Conservation (phyloP, 2,888 invertebrate genomes). For the Ganaspis brasiliensis region DNA sequence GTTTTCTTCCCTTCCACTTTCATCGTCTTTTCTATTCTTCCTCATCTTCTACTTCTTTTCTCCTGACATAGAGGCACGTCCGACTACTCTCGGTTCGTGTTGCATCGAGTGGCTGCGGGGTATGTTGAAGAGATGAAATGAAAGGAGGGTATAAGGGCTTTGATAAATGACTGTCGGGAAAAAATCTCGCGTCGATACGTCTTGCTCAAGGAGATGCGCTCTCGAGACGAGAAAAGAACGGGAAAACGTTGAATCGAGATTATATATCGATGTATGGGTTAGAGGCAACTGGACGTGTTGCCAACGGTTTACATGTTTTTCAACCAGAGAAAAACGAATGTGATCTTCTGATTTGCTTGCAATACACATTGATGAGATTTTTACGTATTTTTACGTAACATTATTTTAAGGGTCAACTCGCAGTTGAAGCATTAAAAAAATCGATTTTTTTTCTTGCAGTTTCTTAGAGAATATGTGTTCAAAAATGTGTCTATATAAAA, state of each 20-base stretch:
- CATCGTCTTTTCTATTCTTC: conserved; percentile 52
- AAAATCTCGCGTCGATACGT: conserved; percentile 79
- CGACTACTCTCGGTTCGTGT: conserved; percentile 57
- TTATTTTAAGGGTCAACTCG: too few relatives aligned
- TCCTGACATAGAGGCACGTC: conserved; percentile 53
- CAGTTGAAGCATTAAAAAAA: too few relatives aligned
- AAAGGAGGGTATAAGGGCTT: conserved; percentile 68
- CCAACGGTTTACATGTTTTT: too few relatives aligned
- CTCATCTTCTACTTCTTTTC: conserved; percentile 58
- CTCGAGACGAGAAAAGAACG: conserved; percentile 55
- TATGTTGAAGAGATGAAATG: conserved; percentile 58
- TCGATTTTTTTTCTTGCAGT: too few relatives aligned
- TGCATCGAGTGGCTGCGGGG: conserved; percentile 56
- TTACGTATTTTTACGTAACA: too few relatives aligned
- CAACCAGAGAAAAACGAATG: too few relatives aligned
- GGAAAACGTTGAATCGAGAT: conserved; percentile 58
- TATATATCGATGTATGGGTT: conserved; percentile 14
- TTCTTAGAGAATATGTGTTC: too few relatives aligned
- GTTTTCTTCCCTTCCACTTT: conserved; percentile 56
- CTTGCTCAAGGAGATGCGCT: conserved; percentile 75
- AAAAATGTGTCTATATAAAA: too few relatives aligned
- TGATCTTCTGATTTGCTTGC: too few relatives aligned
- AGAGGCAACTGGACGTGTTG: neutral
- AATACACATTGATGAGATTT: too few relatives aligned
- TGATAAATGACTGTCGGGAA: conserved; percentile 76